Base-by-base conservation (phyloP, 2,888 invertebrate species). In the Sericinus montela region DNA sequence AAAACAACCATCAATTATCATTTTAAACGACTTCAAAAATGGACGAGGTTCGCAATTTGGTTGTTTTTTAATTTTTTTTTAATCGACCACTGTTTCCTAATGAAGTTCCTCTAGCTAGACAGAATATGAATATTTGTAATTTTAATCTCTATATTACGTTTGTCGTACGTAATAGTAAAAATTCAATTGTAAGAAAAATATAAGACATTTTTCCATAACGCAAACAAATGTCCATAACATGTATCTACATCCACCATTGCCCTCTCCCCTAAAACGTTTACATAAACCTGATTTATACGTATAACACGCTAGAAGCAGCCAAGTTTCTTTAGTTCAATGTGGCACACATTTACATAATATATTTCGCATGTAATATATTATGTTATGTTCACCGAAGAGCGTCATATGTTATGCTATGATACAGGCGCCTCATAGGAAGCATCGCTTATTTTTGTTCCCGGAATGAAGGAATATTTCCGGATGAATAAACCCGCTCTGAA, bases 321-420 rank as follows among this genome's bases (percentile, higher is more conserved):
- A 57, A 57, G 55, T 56, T 62, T 56, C 57, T 58, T 57, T 56
- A 57, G 61, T 58, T 58, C 57, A 58, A 56, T 61, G 69, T 71
- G 73, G 63, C 62, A 62, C 62, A 59, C 67, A 79, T 80, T 76
- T 75, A 78, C 76, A 80, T 80, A 79, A 60, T 57, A 58, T 65
- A 77, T 78, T 75, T 66, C 62, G 63, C 63, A 58, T 59, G 67
- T 72, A 69, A 75, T 69, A 68, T 65, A 69, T 65, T 64, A 63
- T 70, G 66, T 67, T 63, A 62, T 60, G 63, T 56, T 65, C 53
- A 58, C 58, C 54, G 56, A 55, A 56, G 57, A 59, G 55, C 45
- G 49, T 62, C 61, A 63, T 63, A 63, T 60, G 59, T 61, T 59
- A 41, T 16, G 44, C 35, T 45, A 25, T 46, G 51, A 54, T 48